Base-by-base conservation (phyloP, 30 jellyfish, hydroid and myxozoan species). In the Haliclystus octoradiatus region DNA sequence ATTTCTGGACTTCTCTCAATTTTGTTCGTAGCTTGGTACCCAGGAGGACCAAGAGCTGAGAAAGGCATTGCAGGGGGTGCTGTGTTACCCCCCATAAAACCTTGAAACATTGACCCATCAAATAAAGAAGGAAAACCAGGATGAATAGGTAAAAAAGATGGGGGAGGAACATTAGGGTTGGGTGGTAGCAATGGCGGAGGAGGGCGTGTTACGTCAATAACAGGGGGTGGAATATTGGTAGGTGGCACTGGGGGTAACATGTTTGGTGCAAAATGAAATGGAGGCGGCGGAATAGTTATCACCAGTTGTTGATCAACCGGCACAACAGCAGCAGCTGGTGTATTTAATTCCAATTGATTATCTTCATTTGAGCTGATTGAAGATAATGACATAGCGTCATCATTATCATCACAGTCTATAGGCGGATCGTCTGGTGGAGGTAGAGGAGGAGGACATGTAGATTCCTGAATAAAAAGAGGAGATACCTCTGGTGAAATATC, bases 301-400 rank as follows among this genome's bases (percentile, higher is more conserved):
- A 40, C 19, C 14, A 19, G 57, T 40, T 40, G 57, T 19, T 9
- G 19, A 40, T 40, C 57, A 9, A 19, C 9, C 14, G 14, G 9
- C 14, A 9, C 9, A 19, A 40, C 57, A 40, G 19, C 23, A 7
- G 73, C 70, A 4, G 66, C 85, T 0, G 90, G 95, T 3, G 94
- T 75, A 61, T 91, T 91, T 26, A 91, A 74, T 25, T 84, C 99
- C 25, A 91, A 69, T 5, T 83, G 61, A 0, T 75, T 27, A 53
- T 83, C 95, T 51, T 91, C 99, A 69, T 82, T 91, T 25, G 99
- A 83, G 73, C 99, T 91, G 23, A 91, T 91, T 7, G 99, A 83
- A 2, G 99, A 91, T 71, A 91, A 49, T 15, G 99, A 91, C 99
- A 91, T 91, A 28, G 91, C 92, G 50, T 91, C 99, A 67, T 91